Percentiles rank a stretch among this genome's conserved stretches.
phyloP scores from a whole-genome alignment of 2,113 vertebrate species.

The Gavia stellata region DNA sequence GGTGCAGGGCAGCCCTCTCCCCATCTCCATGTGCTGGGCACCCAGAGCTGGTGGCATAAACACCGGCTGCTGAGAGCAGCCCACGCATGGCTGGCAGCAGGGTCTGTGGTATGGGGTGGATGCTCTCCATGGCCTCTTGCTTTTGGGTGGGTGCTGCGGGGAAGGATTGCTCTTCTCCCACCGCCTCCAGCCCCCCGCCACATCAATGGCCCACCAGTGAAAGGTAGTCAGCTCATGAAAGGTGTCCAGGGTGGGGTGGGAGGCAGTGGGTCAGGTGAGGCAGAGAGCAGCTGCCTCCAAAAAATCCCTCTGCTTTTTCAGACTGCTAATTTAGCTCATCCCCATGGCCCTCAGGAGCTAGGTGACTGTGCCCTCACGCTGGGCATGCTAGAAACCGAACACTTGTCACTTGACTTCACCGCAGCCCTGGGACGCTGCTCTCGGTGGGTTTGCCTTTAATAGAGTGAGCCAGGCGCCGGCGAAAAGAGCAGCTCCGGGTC shows the following conservation, averaged over 20 bases:
- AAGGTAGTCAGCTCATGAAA: not conserved
- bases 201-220: not conserved
- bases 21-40: not conserved
- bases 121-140: not conserved
- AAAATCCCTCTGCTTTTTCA: not conserved
- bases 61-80: not conserved
- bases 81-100: accelerated
- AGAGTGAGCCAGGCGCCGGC: not conserved
- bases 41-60: not conserved
- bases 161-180: not conserved
- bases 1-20: not conserved
- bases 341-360: not conserved
- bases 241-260: not conserved
- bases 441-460: not conserved
- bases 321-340: not conserved
- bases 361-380: not conserved
- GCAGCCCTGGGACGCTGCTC: not conserved
- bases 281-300: not conserved
- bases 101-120: not conserved
- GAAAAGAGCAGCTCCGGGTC: not conserved
- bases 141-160: not conserved
- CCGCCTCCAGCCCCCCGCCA: not conserved
- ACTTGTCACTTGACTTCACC: not conserved
- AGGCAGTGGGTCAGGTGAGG: not conserved
- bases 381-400: not conserved